Evolutionary conservation across 2,797 vertebrate genomes (phyloP), one percentile per base, ranked within the genome.

Genomic region (Petrocephalus sullivani): DNA sequence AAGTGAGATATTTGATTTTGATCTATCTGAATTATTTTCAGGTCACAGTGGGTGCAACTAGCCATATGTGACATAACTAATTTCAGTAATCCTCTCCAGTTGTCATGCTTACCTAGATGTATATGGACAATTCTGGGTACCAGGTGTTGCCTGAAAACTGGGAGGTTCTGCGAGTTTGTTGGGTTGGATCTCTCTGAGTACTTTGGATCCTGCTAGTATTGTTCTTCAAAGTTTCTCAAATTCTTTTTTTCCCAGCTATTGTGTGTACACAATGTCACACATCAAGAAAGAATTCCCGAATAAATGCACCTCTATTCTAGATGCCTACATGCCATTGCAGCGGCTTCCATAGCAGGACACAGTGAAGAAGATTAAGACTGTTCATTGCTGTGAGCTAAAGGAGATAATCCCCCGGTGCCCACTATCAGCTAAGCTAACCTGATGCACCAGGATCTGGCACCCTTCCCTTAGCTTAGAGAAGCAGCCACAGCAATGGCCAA

Each of bases 361-460:
- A 12, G n/a, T 53, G 81, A 83, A 54, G 19, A 49, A 83, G 49
- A 51, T 51, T 51, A 83, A 46, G n/a, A 51, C 81, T 83, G 81
- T 83, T 83, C 81, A 51, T 83, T 83, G 81, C 41, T 83, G 49
- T 83, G 49, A 83, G 46, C 81, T 83, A 46, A 46, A 78, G 81
- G 41, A 53, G 49, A 53, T 53, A 51, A 51, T 83, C 81, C 64
- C 19, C 81, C 53, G 81, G 10, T 83, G 81, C 19, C 9, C 49
- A 12, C 41, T 83, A 51, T 83, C 46, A 83, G 81, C 71, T 78
- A 46, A 37, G 71, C 37, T 78, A 78, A 41, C 14, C 16, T 78
- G 81, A 83, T 23, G 81, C 75, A 83, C 9, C 81, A 53, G 81
- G 81, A 83, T 51, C 46, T 83, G 81, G 46, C 46, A 51, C 41